Conservation (phyloP, 1,140 invertebrate genomes). For the Zaprionus inermis region DNA sequence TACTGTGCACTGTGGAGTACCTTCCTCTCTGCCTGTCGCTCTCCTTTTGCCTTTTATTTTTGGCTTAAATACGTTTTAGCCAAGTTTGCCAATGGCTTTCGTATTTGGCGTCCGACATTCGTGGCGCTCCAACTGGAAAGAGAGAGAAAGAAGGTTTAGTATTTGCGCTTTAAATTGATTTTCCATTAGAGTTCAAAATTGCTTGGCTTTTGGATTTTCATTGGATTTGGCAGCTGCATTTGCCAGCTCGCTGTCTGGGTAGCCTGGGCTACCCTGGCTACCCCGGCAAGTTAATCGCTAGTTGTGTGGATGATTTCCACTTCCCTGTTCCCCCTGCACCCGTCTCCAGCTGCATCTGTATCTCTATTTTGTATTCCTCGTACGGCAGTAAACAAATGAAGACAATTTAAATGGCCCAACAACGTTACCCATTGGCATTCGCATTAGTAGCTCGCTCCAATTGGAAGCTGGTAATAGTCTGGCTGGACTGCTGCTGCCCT, state of each 20-base stretch:
- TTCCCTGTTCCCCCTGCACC: background rate
- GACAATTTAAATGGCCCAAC: constrained; percentile 78
- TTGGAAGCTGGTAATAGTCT: constrained; percentile 53
- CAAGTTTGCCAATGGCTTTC: constrained; percentile 79
- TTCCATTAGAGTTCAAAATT: constrained; percentile 80
- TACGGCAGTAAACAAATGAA: constrained; percentile 75
- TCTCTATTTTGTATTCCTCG: constrained; percentile 46
- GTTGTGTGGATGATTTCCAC: constrained; percentile 69
- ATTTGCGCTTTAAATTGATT: constrained; percentile 76
- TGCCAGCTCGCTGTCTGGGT: constrained; percentile 35
- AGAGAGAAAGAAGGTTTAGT: constrained; percentile 20
- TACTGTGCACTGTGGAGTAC: background rate
- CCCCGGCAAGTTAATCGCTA: constrained; percentile 66
- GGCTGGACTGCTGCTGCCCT: constrained; percentile 13
- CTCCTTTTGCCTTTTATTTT: constrained; percentile 32
- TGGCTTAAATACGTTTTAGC: constrained; percentile 76
- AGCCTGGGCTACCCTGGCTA: background rate
- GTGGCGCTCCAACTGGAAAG: constrained; percentile 51
- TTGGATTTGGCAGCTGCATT: constrained; percentile 75
- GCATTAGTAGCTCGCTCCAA: constrained; percentile 48
- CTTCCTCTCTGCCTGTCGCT: constrained; percentile 7
- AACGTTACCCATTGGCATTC: constrained; percentile 47
- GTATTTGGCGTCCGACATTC: constrained; percentile 75
- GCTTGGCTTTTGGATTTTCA: constrained; percentile 77
- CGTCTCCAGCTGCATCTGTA: constrained; percentile 11